A percentile compares a stretch with the other conserved stretches of the same genome.
phyloP scores from a whole-genome alignment of 2,888 invertebrate species.

The Brachyopa scutellaris region DNA sequence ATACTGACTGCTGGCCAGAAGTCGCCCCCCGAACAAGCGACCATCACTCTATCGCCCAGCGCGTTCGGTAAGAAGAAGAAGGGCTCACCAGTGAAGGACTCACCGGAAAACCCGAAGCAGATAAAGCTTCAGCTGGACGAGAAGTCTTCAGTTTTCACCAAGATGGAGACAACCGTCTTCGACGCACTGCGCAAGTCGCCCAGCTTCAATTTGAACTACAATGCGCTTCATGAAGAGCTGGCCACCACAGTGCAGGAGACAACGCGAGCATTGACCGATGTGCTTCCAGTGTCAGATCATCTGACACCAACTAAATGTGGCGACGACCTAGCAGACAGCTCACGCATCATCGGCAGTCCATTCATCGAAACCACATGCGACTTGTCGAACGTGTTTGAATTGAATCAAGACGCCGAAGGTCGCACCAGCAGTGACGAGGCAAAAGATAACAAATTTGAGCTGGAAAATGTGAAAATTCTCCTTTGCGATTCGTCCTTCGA shows the following conservation, averaged over 20 bases:
- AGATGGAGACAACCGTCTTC: slow-evolving; percentile 81
- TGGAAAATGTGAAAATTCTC: slow-evolving; percentile 80
- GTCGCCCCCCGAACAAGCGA: slow-evolving; percentile 19
- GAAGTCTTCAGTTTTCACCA: slow-evolving; percentile 56
- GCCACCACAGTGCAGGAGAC: slow-evolving; percentile 81
- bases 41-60: slow-evolving; percentile 7
- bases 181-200: slow-evolving; percentile 81
- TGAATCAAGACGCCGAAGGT: slow-evolving; percentile 78
- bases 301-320: slow-evolving; percentile 35
- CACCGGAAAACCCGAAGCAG: slow-evolving; percentile 77
- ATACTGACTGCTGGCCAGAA: slow-evolving; percentile 9
- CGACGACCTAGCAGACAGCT: slow-evolving; percentile 18
- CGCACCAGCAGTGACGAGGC: slow-evolving; percentile 76
- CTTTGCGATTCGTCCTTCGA: slow-evolving; percentile 78
- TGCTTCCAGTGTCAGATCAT: slow-evolving; percentile 69
- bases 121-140: slow-evolving; percentile 75
- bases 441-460: slow-evolving; percentile 79
- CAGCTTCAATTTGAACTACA: slow-evolving; percentile 80
- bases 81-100: slow-evolving; percentile 78
- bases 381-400: slow-evolving; percentile 78
- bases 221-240: slow-evolving; percentile 79
- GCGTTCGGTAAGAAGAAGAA: slow-evolving; percentile 76
- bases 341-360: slow-evolving; percentile 77
- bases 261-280: slow-evolving; percentile 78
- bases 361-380: slow-evolving; percentile 79